Conservation (phyloP, 2,113 vertebrate species). For the Okapia johnstoni region DNA sequence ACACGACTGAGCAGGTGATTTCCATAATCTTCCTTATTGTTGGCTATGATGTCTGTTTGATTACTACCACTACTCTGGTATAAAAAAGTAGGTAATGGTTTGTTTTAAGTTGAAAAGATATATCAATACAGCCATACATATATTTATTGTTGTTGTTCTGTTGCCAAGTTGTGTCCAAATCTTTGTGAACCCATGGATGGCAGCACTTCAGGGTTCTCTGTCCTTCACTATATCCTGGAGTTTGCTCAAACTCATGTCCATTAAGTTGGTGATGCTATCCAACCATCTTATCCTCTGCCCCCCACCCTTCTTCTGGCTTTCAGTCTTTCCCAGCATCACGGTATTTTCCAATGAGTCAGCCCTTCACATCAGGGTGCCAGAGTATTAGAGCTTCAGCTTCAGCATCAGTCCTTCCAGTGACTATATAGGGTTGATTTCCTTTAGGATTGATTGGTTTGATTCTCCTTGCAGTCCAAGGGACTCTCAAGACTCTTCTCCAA, state of each 20-base stretch:
- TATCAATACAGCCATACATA: neutral
- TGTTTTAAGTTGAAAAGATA: neutral
- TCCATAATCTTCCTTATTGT: neutral
- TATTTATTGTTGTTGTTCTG: neutral
- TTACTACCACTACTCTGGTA: neutral
- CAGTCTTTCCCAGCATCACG: neutral
- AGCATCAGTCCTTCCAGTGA: neutral
- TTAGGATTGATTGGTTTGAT: neutral
- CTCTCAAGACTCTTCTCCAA: neutral
- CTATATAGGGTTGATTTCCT: neutral
- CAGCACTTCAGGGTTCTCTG: neutral
- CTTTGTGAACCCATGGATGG: neutral
- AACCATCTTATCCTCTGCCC: neutral
- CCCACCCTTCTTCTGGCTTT: neutral
- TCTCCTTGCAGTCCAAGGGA: neutral
- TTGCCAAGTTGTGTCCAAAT: neutral
- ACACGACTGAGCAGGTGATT: neutral
- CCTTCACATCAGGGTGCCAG: neutral
- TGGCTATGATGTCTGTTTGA: neutral
- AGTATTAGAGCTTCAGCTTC: neutral
- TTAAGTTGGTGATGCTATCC: neutral
- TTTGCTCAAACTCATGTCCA: neutral
- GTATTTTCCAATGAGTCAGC: neutral
- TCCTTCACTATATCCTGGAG: neutral
- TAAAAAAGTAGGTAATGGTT: neutral